Base-by-base conservation (phyloP, 2,113 vertebrate species). In the Embiotoca jacksoni region DNA sequence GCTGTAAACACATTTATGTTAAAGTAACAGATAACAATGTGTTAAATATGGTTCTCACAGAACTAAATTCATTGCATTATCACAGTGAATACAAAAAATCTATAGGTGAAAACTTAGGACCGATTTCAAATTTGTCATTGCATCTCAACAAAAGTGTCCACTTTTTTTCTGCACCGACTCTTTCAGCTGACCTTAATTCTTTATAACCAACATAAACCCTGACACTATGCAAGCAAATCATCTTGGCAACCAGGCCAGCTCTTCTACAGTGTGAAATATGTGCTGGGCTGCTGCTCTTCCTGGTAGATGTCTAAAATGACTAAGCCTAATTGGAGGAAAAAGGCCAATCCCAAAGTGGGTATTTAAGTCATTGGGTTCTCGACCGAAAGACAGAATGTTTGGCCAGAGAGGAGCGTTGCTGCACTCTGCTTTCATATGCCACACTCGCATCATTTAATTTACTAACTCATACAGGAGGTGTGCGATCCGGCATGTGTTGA, bases 221-320 rank as follows among this genome's bases (percentile, higher is more conserved):
- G 59, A 83, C 54, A 68, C 47, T 78, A 47, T 1, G 11, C 62
- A 57, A 79, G 68, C 64, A 80, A 83, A 87, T 82, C 70, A 80
- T 76, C 61, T 75, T 72, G 78, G 78, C 85, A 85, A 69, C 33
- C 32, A 58, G 37, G 30, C 39, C n/a, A 4, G 61, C 56, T 80
- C 74, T 73, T 67, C 52, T 67, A 71, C 58, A 35, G 60, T 64
- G 50, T 81, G 79, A 79, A 89, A 82, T 82, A 71, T 76, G 11
- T 39, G 3, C 36, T 56, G 55, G 62, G 68, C 23, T 75, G 64
- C 72, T 80, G 56, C 64, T 81, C 55, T 69, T 83, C 84, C 84
- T 71, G 77, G 70, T 61, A 84, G 72, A 86, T 90, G 80, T 90
- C 74, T 84, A 75, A 86, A 87, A 85, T 85, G 87, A 81, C 57